Conservation (phyloP, 2,113 vertebrate species). For the Prolemur simus region DNA sequence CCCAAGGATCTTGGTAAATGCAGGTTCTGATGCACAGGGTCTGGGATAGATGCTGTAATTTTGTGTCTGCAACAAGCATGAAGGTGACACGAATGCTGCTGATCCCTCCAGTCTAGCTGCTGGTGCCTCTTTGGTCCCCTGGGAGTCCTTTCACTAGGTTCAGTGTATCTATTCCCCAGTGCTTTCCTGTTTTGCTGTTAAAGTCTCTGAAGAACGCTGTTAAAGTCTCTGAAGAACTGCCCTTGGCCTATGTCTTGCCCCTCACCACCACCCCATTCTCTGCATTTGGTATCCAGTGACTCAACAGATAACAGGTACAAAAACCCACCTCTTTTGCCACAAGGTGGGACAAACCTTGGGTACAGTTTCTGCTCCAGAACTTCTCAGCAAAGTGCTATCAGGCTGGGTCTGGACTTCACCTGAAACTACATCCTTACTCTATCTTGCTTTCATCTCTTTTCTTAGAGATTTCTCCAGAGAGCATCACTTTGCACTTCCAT, state of each 20-base stretch:
- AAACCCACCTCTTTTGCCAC: neutral
- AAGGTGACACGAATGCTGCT: neutral
- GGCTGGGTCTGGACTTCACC: neutral
- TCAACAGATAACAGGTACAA: neutral
- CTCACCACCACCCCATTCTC: neutral
- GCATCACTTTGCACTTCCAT: neutral
- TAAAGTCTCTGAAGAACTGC: neutral
- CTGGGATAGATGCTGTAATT: neutral
- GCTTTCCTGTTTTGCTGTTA: neutral
- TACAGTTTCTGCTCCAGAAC: neutral
- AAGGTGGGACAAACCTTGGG: neutral
- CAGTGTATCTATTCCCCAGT: neutral
- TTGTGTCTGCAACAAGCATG: neutral
- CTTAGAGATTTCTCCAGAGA: neutral
- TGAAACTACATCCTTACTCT: neutral
- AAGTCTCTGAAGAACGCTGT: neutral
- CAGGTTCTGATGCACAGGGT: neutral
- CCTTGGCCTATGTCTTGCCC: neutral
- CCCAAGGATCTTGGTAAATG: neutral
- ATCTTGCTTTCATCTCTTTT: neutral
- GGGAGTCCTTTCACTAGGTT: neutral
- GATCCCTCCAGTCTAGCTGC: neutral
- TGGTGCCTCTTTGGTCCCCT: neutral
- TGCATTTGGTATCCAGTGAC: neutral
- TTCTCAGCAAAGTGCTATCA: neutral